These are phyloP conservation scores for Oreochromis niloticus DNA, from an alignment of 2,113 vertebrate genomes.

Conservation along the genomic window DNA sequence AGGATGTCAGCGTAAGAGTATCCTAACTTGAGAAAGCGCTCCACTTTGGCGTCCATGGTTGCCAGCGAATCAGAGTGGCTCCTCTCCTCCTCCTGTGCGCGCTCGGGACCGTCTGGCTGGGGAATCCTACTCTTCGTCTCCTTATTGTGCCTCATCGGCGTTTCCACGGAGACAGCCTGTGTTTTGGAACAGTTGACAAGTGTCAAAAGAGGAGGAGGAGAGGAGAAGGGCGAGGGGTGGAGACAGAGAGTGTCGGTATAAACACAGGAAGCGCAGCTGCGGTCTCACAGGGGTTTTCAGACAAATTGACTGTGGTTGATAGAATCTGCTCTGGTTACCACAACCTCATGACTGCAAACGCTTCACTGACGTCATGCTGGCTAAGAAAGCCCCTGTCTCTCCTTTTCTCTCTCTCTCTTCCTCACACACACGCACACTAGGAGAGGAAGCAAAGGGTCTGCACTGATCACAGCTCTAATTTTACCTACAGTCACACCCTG, in stretches of 20 bases:
- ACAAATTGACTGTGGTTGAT: constrained; percentile 18
- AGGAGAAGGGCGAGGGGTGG: not conserved
- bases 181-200: constrained; percentile 55
- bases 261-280: constrained; percentile 54
- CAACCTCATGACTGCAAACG: constrained; percentile 17
- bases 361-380: constrained; percentile 34
- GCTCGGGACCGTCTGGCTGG: not conserved
- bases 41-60: constrained; percentile 77
- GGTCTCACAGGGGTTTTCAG: constrained; percentile 47
- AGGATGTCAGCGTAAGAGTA: constrained; percentile 77
- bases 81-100: not conserved
- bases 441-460: not conserved
- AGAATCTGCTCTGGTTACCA: constrained; percentile 2
- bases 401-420: not conserved
- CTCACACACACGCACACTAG: not conserved
- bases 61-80: not conserved
- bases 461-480: not conserved
- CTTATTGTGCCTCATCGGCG: constrained; percentile 29
- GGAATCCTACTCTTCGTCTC: constrained; percentile 36
- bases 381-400: constrained; percentile 35
- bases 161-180: constrained; percentile 50
- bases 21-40: constrained; percentile 86
- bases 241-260: constrained; percentile 16
- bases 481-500: not conserved
- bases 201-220: not conserved